These are phyloP conservation scores for Seriola quinqueradiata DNA, from an alignment of 2,113 vertebrate species.

Conservation along the genomic window DNA sequence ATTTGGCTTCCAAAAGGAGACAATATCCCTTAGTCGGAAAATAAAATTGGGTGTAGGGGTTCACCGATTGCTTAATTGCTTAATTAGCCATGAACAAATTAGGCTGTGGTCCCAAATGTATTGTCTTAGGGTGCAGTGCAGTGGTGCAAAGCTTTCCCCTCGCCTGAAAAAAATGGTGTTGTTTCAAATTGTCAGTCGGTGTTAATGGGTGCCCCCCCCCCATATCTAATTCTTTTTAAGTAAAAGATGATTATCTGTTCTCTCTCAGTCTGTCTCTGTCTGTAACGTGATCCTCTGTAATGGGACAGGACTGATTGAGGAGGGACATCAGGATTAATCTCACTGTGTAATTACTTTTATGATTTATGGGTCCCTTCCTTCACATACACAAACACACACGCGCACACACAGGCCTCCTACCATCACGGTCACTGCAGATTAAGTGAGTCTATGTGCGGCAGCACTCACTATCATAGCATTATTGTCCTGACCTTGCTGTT, in stretches of 20 bases:
- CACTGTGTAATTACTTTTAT: conserved; percentile 75
- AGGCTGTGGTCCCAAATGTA: conserved; percentile 40
- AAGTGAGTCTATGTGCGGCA: conserved; percentile 13
- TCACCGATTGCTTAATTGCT: conserved; percentile 57
- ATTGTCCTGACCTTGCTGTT: conserved; percentile 47
- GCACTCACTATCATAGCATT: conserved; percentile 11
- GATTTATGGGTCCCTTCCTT: conserved; percentile 65
- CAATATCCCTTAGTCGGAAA: conserved; percentile 18
- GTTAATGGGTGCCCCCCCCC: conserved; percentile 39
- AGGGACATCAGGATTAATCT: conserved; percentile 75
- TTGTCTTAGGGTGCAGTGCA: conserved; percentile 22
- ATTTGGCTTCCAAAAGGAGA: conserved; percentile 19
- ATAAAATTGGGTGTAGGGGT: conserved; percentile 36
- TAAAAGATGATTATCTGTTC: conserved; percentile 73
- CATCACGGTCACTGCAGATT: conserved; percentile 6
- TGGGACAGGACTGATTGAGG: conserved; percentile 70
- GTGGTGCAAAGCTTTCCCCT: conserved; percentile 30
- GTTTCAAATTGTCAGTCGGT: conserved; percentile 30
- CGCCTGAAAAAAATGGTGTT: conserved; percentile 13
- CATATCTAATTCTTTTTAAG: conserved; percentile 57
- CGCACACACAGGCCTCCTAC: neutral
- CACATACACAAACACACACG: conserved; percentile 4
- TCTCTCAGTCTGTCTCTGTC: conserved; percentile 45
- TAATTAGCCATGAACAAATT: conserved; percentile 72
- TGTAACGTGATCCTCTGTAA: conserved; percentile 56